A percentile compares a stretch with the other conserved stretches of the same genome.
These are phyloP conservation scores for Otolemur garnettii DNA, from an alignment of 2,113 vertebrate species.

Conservation along the genomic window DNA sequence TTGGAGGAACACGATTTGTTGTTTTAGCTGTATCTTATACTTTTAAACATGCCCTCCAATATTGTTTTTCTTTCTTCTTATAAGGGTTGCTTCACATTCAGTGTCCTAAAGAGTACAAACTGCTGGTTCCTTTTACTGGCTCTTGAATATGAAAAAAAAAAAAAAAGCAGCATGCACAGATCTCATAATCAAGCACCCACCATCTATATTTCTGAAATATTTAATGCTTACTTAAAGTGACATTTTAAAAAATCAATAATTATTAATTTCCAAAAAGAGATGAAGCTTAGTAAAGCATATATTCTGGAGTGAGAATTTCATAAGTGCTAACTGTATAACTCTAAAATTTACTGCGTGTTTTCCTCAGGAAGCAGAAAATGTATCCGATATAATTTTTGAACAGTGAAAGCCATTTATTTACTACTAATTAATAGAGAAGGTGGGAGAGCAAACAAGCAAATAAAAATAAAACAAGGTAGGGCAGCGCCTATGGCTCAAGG, in stretches of 20 bases:
- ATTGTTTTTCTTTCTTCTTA: neutral
- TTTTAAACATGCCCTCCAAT: neutral
- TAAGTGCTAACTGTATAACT: neutral
- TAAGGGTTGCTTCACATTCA: neutral
- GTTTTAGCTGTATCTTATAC: neutral
- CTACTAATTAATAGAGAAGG: neutral
- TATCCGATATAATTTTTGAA: neutral
- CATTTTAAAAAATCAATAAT: slow-evolving; percentile 76
- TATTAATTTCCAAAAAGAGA: slow-evolving; percentile 66
- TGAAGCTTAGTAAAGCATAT: slow-evolving; percentile 50
- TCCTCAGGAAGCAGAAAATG: neutral
- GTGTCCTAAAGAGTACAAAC: neutral
- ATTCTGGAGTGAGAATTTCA: slow-evolving; percentile 5
- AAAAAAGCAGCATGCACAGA: neutral
- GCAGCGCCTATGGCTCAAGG: too few species aligned
- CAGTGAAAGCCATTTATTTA: neutral
- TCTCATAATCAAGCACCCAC: slow-evolving; percentile 14
- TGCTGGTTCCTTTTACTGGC: neutral
- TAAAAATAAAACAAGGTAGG: neutral
- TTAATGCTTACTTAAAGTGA: slow-evolving; percentile 62
- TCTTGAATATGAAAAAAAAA: neutral
- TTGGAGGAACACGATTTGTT: neutral
- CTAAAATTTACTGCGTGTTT: neutral
- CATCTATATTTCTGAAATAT: slow-evolving; percentile 52
- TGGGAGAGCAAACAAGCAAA: neutral